Evolutionary conservation across 2,888 invertebrate genomes (phyloP), one percentile per base, ranked within the genome.

Genomic region (Oscheius sp.): DNA sequence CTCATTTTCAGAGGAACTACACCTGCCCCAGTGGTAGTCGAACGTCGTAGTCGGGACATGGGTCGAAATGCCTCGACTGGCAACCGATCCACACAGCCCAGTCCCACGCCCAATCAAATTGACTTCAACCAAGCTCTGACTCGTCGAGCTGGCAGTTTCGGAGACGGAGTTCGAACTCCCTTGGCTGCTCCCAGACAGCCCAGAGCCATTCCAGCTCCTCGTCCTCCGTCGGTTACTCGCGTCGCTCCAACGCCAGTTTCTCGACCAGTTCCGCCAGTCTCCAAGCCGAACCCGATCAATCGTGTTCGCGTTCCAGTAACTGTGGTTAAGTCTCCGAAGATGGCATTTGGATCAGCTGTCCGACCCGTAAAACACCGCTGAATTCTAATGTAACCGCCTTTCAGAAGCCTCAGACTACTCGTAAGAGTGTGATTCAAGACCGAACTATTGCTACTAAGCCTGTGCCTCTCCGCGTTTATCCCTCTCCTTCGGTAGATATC

Each of bases 341-440:
- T 55, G 35, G 68, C 68, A 33, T 68, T 68, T 33, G 68, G 68
- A 35, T 68, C 68, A 47, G 65, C 65, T 32, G 51, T 50, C 50
- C 50, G 51, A 13, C 32, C 29, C 13, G 65, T 48, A 51, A 60
- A 1, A 57, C 53, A 3, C 11, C 33, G 3, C 42, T 0, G 3
- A 3, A 42, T 42, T 7, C 3, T 7, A 42, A 42, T 42, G 7
- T 53, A 53, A 53, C 53, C 29, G 3, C 11, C 32, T 32, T 32
- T 29, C 2, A 29, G 58, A 58, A 58, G 32, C 5, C 32, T 29
- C 29, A 32, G 29, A 4, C 32, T 5, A n/a, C 32, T 58, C 58
- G 58, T 7, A 29, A 5, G 3, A 58, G 32, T 58, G 53, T 32
- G 5, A 58, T 42, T 53, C 53, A 4, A 4, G 53, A 53, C 11